Evolutionary conservation across 2,888 invertebrate species (phyloP).

Genomic region (Aelia acuminata): DNA sequence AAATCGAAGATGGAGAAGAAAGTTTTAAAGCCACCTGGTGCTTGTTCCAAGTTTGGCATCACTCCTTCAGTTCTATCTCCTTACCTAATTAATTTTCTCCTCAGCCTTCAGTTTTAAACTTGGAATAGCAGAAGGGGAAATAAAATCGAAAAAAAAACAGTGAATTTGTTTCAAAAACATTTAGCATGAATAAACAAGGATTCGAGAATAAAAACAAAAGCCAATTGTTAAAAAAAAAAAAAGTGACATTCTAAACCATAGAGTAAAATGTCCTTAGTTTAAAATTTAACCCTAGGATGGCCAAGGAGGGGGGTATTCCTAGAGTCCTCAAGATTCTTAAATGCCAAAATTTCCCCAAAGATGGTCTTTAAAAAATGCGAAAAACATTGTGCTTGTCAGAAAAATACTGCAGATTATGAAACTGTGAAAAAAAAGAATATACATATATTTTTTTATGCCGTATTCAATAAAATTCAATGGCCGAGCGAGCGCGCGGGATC

Average conservation of each 20-base stretch:
- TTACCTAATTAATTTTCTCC: constrained; percentile 21
- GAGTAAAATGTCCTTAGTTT: too few relatives aligned
- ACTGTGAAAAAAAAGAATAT: too few relatives aligned
- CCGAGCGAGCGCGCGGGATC: too few relatives aligned
- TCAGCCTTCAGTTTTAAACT: not conserved
- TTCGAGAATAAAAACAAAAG: not conserved
- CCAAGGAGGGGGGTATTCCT: too few relatives aligned
- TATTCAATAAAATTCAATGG: too few relatives aligned
- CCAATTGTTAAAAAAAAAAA: not conserved
- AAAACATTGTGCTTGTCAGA: too few relatives aligned
- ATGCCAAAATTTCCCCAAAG: too few relatives aligned
- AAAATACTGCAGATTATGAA: too few relatives aligned
- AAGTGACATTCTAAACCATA: not conserved
- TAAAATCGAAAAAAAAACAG: not conserved
- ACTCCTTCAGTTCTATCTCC: not conserved
- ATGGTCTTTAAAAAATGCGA: too few relatives aligned
- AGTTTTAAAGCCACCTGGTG: constrained; percentile 33
- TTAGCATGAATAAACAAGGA: not conserved
- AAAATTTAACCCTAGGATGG: too few relatives aligned
- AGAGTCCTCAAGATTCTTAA: too few relatives aligned
- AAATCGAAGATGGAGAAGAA: not conserved
- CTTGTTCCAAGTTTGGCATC: constrained; percentile 5
- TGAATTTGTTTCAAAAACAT: not conserved
- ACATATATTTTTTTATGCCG: too few relatives aligned
- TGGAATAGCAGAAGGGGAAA: not conserved